phyloP scores from a whole-genome alignment of 2,113 vertebrate species.

The Dendrocopos noguchii region DNA sequence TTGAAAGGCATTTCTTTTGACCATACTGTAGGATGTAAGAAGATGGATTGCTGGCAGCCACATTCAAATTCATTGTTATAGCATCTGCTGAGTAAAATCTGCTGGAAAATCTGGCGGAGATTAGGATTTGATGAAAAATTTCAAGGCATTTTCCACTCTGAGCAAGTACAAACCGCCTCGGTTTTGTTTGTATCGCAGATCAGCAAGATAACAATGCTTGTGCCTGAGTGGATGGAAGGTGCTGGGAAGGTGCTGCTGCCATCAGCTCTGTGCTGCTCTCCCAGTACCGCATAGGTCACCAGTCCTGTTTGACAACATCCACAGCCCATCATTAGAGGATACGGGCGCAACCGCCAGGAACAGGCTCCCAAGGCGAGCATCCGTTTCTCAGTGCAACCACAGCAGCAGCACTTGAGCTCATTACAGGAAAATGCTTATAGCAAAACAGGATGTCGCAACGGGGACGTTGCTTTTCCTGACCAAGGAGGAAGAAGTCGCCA shows the following conservation, averaged over 20 bases:
- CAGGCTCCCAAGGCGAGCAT: accelerated
- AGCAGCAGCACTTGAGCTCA: not conserved
- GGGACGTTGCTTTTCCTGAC: not conserved
- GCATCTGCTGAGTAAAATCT: not conserved
- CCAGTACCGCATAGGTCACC: not conserved
- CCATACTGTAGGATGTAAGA: not conserved
- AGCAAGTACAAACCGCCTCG: not conserved
- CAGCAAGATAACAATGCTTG: not conserved
- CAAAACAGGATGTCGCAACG: constrained; percentile 17
- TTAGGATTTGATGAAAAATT: not conserved
- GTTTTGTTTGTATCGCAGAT: not conserved
- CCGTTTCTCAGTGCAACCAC: not conserved
- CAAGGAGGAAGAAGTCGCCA: not conserved
- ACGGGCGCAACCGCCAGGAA: not conserved
- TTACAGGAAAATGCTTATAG: not conserved
- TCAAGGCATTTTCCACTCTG: not conserved
- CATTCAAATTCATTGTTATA: not conserved
- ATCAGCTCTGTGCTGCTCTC: not conserved
- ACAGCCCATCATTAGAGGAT: not conserved
- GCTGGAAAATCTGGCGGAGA: not conserved
- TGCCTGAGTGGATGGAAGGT: not conserved
- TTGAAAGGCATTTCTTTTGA: not conserved
- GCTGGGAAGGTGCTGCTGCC: not conserved
- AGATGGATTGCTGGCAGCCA: not conserved
- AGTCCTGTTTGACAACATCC: not conserved